Evolutionary conservation across 53 echinoderm and acorn worm species (phyloP).

Genomic region (Luidia sarsii): DNA sequence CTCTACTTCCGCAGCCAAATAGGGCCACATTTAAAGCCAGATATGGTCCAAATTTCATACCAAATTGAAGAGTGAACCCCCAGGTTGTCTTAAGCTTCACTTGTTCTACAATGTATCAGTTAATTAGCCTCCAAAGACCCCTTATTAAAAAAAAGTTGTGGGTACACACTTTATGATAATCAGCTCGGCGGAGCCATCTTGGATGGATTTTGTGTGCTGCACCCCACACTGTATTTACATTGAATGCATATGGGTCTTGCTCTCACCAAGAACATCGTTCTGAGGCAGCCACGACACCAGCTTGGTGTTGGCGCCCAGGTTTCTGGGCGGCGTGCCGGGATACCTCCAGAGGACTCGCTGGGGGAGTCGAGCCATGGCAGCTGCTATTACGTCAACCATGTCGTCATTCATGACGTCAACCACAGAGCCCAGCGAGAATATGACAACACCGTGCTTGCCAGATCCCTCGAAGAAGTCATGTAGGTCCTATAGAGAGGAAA

Average conservation of each 20-base stretch:
- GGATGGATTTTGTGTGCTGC: no score
- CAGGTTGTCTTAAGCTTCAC: no score
- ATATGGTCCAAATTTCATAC: no score
- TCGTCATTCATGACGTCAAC: conserved; percentile 27
- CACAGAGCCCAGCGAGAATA: conserved; percentile 45
- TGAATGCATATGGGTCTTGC: not conserved
- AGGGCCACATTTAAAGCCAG: no score
- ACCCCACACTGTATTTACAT: no score
- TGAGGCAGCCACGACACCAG: conserved; percentile 53
- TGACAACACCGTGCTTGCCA: conserved; percentile 40
- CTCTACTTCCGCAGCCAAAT: no score
- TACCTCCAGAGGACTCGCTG: conserved; percentile 48
- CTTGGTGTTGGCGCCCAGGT: conserved; percentile 47
- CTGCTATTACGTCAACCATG: conserved; percentile 21
- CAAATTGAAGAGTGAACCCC: no score
- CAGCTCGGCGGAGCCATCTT: no score
- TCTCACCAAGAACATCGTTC: conserved; percentile 56
- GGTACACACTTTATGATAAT: no score
- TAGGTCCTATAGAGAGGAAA: conserved; percentile 31
- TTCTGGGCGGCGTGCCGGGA: conserved; percentile 28
- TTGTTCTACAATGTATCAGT: no score
- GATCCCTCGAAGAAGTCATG: conserved; percentile 43
- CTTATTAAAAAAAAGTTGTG: no score
- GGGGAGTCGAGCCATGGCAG: conserved; percentile 42
- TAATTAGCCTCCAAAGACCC: no score